These are phyloP conservation scores for Acanthosepion esculentum DNA, from an alignment of 2,888 invertebrate species.

Conservation along the genomic window DNA sequence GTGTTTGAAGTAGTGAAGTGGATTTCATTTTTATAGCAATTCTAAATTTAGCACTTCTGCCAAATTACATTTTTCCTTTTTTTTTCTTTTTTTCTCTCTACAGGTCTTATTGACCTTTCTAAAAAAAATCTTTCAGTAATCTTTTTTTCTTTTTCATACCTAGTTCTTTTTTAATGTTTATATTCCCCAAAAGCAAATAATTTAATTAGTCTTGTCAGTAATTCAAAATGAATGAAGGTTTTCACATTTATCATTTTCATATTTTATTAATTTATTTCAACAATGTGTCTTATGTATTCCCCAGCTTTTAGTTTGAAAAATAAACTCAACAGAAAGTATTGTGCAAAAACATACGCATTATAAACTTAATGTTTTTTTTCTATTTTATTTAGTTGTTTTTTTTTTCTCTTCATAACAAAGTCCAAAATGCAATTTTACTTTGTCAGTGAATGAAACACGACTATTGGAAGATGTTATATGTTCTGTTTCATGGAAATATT, in stretches of 20 bases:
- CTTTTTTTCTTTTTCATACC: background rate
- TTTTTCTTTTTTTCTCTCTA: background rate
- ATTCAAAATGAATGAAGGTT: background rate
- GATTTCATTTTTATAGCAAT: slow-evolving; percentile 21
- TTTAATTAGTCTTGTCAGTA: background rate
- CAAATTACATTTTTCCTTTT: background rate
- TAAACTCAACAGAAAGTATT: background rate
- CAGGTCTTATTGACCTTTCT: background rate
- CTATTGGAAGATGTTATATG: no score
- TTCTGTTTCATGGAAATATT: no score
- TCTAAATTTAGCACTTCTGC: background rate
- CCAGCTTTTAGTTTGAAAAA: background rate
- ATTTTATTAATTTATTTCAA: background rate
- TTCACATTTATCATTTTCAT: slow-evolving; percentile 10
- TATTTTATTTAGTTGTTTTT: background rate
- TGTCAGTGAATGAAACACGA: background rate
- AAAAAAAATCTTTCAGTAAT: background rate
- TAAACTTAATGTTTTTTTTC: background rate
- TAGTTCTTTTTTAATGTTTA: background rate
- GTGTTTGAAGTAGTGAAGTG: slow-evolving; percentile 33
- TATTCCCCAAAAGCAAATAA: background rate
- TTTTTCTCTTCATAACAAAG: no score
- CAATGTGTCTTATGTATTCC: background rate
- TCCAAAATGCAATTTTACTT: background rate
- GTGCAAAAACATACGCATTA: no score